Evolutionary conservation across 2,113 vertebrate species (phyloP), one percentile per base, ranked within the genome.

Genomic region (Phoxinus phoxinus): DNA sequence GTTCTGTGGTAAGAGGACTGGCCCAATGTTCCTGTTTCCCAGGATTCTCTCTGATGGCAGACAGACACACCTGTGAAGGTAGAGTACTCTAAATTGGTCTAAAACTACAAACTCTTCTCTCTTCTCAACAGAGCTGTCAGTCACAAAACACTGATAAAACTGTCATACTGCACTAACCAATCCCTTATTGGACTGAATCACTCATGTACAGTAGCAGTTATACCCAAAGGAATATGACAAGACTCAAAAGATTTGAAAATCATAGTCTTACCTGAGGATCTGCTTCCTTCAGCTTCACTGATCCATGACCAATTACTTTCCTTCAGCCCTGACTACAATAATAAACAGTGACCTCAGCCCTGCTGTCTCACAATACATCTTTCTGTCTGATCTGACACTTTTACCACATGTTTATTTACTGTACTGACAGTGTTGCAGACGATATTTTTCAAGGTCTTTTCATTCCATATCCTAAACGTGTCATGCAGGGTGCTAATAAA

Each of bases 41-140:
- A 1, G 97, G 97, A 2, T 98, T 96, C 25, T 94, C 92, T 0
- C 91, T 98, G 87, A 95, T 94, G 95, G 89, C 93, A 1, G 96
- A 98, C 2, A 94, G 95, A 1, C 84, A 86, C 84, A 96, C 90
- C 1, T 99, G 97, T 90, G 95, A 96, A 95, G 97, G 97, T 97
- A 91, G 93, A 91, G 87, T 32, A 21, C n/a, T 17, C 17, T 9
- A 51, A 74, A 11, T 61, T 59, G 12, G 17, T 23, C 27, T 15
- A 10, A 63, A 59, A 27, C 3, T 19, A 79, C 25, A 77, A 6
- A 59, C n/a, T n/a, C n/a, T n/a, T n/a, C n/a, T n/a, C 15, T 44
- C 21, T 25, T 41, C 46, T 37, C 23, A 58, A 25, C 6, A 12
- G 46, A 69, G 61, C 21, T 75, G 15, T 17, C 72, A 53, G 15